Base-by-base conservation (phyloP, 2,888 invertebrate species). In the Tortrix viridana region DNA sequence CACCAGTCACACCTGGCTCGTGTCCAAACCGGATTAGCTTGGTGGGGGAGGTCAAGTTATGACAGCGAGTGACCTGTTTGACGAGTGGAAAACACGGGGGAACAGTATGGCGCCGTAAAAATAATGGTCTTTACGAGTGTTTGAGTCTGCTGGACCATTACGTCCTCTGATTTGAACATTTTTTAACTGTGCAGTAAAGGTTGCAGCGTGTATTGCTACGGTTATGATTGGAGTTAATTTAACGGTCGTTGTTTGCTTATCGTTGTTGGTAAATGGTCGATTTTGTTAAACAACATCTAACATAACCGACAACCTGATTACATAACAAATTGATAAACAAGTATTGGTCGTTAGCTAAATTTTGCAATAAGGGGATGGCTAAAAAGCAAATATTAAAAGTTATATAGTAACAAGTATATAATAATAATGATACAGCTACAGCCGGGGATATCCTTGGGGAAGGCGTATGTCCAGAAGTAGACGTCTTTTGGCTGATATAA, bases 91-190 rank as follows among this genome's bases (percentile, higher is more conserved):
- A 65, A 67, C 67, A 66, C 69, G 67, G 67, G 68, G 65, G 56
- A 57, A 53, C 48, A 48, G 54, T 65, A 69, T 53, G 67, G 56
- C 59, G 56, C 57, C 67, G 64, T 71, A 70, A 70, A 68, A 65
- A 66, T 69, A 71, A 71, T 65, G 66, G 65, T 44, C 54, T 60
- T 58, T 57, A 69, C 62, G 65, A 65, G 65, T 46, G 52, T 19
- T 38, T 12, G 18, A 46, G 46, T 18, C 46, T 63, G 52, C 52
- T 32, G 16, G 62, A 47, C 57, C 52, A 57, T 57, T 63, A 57
- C 52, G 26, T 50, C 18, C 47, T 67, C 66, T 69, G 60, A 66
- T 65, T 65, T 57, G 56, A 46, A 41, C 57, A 16, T 22, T 57
- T 56, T 41, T 49, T 50, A 37, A n/a, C 44, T 38, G 37, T 22